phyloP scores from a whole-genome alignment of 2,888 invertebrate species.

The Tipula lateralis region DNA sequence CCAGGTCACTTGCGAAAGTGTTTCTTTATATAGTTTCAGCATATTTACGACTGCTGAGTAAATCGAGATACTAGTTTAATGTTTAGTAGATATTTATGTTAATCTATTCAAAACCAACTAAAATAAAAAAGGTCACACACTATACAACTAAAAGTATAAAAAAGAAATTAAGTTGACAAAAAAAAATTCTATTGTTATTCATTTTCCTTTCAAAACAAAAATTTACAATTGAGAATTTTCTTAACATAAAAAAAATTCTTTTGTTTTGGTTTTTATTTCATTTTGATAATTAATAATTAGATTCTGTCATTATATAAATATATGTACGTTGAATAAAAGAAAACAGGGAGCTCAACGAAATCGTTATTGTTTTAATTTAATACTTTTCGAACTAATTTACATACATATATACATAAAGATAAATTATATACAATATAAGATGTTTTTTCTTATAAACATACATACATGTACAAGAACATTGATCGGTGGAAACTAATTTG shows the following conservation, averaged over 20 bases:
- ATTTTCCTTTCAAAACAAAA: background rate
- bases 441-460: background rate
- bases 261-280: background rate
- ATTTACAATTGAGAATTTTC: background rate
- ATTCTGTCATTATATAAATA: constrained; percentile 1
- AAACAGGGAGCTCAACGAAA: background rate
- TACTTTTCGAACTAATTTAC: background rate
- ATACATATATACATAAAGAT: no score
- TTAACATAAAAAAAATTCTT: background rate
- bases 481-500: background rate
- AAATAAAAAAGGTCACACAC: background rate
- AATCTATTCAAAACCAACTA: background rate
- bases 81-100: background rate
- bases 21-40: no score
- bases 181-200: background rate
- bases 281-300: constrained; percentile 24
- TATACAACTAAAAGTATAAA: background rate
- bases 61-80: background rate
- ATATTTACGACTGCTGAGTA: no score
- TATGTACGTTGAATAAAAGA: background rate
- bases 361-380: background rate
- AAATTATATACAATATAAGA: background rate
- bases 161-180: background rate
- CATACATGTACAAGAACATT: background rate
- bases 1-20: no score